Base-by-base conservation (phyloP, 2,797 vertebrate genomes). In the Urophycis tenuis region DNA sequence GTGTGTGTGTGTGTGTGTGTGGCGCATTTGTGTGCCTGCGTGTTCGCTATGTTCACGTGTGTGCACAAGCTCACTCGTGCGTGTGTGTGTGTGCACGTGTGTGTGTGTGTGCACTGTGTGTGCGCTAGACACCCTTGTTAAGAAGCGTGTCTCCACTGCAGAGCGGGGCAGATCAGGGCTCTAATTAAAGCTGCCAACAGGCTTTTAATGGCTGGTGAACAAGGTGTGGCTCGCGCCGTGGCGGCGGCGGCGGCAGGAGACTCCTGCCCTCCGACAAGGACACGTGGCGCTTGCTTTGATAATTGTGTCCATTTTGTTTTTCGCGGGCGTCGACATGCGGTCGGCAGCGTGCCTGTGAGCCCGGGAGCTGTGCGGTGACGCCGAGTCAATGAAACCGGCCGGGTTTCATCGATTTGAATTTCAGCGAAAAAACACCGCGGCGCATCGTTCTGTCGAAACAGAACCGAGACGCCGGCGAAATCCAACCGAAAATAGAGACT, bases 151-250 rank as follows among this genome's bases (percentile, higher is more conserved):
- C 71, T 60, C 80, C 83, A 78, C 73, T 73, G 73, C 75, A 75
- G 49, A n/a, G 29, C 77, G 72, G 69, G 74, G 81, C 76, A 81
- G 77, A 81, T 84, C 81, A 84, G 71, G 75, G 49, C 36, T 25
- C 29, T 80, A 81, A 81, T 81, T 79, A 80, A 74, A 77, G 71
- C 79, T 73, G 64, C 82, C 71, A 81, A 82, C 75, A 72, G 32
- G 78, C 75, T 80, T 82, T 78, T 84, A 77, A 84, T 82, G 77
- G 77, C n/a, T n/a, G 41, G 75, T 78, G 77, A 84, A 87, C 74
- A 83, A 70, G 39, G 19, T 74, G 29, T 31, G 19, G 39, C 39
- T 41, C 11, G 39, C 11, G 14, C 39, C 3, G 17, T 15, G 39
- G 60, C n/a, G 64, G n/a, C n/a, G n/a, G n/a, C n/a, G n/a, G n/a